A percentile compares a stretch with the other conserved stretches of the same genome.
phyloP scores from a whole-genome alignment of 2,888 invertebrate genomes.

The Agonopterix subpropinquella region DNA sequence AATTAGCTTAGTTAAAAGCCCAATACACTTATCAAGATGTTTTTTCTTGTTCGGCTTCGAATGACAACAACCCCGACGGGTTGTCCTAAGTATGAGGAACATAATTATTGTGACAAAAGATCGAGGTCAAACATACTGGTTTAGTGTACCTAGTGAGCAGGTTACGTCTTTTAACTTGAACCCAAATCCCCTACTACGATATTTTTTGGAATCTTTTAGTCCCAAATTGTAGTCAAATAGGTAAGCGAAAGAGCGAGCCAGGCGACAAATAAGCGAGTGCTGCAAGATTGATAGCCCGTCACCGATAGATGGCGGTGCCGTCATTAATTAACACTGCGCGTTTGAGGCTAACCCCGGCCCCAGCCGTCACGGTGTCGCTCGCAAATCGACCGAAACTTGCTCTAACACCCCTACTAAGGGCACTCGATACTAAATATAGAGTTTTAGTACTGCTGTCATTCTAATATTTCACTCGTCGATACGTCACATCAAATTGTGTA shows the following conservation, averaged over 20 bases:
- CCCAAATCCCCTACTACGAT: not conserved
- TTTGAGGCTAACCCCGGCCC: constrained; percentile 28
- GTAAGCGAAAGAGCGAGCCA: too few relatives aligned
- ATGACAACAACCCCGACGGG: too few relatives aligned
- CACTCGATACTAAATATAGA: constrained; percentile 1
- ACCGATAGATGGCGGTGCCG: constrained; percentile 58
- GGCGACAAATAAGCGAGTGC: constrained; percentile 47
- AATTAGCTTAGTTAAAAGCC: too few relatives aligned
- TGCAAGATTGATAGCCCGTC: constrained; percentile 59
- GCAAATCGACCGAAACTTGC: constrained; percentile 46
- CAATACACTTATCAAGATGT: too few relatives aligned
- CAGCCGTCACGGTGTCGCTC: constrained; percentile 22
- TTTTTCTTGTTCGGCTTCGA: too few relatives aligned
- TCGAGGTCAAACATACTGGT: too few relatives aligned
- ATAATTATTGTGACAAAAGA: too few relatives aligned
- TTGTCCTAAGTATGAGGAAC: too few relatives aligned
- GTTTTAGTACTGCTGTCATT: not conserved
- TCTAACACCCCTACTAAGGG: constrained; percentile 20
- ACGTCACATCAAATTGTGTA: not conserved
- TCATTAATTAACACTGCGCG: constrained; percentile 57
- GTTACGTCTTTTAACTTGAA: too few relatives aligned
- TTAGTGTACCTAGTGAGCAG: too few relatives aligned
- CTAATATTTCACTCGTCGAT: not conserved
- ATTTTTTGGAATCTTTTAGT: constrained; percentile 9
- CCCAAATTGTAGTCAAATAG: constrained; percentile 4